Evolutionary conservation across 2,797 vertebrate species (phyloP).

Genomic region (Rhincodon typus): DNA sequence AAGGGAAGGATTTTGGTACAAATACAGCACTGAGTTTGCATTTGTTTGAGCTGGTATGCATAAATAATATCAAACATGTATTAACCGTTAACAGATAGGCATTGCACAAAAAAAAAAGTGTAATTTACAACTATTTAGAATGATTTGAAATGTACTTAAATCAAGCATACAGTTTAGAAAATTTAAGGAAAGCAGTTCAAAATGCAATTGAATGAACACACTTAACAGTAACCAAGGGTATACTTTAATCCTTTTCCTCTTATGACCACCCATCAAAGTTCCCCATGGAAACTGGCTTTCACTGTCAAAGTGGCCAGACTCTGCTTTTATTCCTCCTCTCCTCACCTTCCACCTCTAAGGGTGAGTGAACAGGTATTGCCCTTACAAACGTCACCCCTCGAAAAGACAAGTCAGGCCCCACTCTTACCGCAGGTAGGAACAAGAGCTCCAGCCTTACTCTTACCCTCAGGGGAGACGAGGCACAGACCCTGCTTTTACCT

Average conservation of each 20-base stretch:
- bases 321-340: too few species aligned
- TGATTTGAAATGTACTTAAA: not conserved
- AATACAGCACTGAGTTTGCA: slow-evolving; percentile 28
- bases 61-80: not conserved
- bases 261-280: too few species aligned
- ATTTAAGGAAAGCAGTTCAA: slow-evolving; percentile 36
- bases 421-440: too few species aligned
- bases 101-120: not conserved
- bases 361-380: too few species aligned
- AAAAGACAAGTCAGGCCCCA: too few species aligned
- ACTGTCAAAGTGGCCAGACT: too few species aligned
- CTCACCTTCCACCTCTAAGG: too few species aligned
- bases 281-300: too few species aligned
- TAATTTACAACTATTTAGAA: not conserved
- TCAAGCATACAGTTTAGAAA: not conserved
- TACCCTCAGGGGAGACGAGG: too few species aligned
- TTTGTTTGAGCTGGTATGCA: not conserved
- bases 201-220: not conserved
- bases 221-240: not conserved
- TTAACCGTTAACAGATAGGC: not conserved
- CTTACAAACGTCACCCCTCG: too few species aligned
- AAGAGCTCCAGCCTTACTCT: too few species aligned
- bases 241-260: not conserved
- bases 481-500: too few species aligned
- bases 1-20: not conserved